Evolutionary conservation across 2,113 vertebrate genomes (phyloP).

Genomic region (Campylomormyrus tamandua): DNA sequence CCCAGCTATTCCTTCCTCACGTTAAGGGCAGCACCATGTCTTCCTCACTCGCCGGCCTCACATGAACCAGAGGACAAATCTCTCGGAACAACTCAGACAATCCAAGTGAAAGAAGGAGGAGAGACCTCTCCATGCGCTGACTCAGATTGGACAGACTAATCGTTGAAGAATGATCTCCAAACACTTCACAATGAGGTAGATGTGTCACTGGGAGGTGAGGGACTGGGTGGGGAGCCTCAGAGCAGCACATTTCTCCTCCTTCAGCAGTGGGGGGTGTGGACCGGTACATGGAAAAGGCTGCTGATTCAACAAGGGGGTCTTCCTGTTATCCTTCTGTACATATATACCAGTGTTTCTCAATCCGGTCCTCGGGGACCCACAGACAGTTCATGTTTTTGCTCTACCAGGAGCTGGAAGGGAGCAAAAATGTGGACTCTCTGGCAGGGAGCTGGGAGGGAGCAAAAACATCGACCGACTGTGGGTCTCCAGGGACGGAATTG

Average conservation of each 20-base stretch:
- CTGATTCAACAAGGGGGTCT: not conserved
- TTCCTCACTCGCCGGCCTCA: not conserved
- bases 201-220: conserved; percentile 7
- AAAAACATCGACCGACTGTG: not conserved
- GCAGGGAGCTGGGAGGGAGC: not conserved
- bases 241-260: not conserved
- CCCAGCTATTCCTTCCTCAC: not conserved
- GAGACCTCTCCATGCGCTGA: not conserved
- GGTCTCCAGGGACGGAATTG: not conserved
- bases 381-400: not conserved
- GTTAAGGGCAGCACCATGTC: not conserved
- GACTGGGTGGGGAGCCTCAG: conserved; percentile 1
- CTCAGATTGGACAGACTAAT: not conserved
- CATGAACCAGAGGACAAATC: not conserved
- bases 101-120: not conserved
- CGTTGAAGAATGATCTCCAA: not conserved
- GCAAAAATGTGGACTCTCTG: not conserved
- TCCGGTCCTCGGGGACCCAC: not conserved
- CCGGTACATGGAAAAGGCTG: not conserved
- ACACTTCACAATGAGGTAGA: conserved; percentile 1
- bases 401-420: not conserved
- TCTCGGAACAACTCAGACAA: not conserved
- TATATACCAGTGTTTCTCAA: not conserved
- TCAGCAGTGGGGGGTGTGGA: not conserved
- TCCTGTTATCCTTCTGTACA: not conserved